These are phyloP conservation scores for Sturnus vulgaris DNA, from an alignment of 2,113 vertebrate species.

Conservation along the genomic window DNA sequence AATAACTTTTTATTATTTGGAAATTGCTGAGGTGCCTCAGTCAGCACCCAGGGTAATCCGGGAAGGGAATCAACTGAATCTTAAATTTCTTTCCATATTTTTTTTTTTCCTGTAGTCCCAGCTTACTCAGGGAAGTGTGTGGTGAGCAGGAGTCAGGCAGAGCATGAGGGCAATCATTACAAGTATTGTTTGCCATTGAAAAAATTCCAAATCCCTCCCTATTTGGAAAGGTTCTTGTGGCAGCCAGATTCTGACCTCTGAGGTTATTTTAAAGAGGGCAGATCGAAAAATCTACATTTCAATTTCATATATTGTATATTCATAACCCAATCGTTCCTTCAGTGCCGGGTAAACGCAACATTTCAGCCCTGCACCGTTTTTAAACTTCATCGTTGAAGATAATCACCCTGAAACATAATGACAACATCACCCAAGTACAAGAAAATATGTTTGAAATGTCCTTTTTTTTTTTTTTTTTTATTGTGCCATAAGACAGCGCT, in stretches of 20 bases:
- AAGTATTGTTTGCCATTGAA: neutral
- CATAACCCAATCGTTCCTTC: neutral
- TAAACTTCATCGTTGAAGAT: conserved; percentile 19
- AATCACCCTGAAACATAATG: conserved; percentile 52
- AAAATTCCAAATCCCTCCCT: neutral
- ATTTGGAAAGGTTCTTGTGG: neutral
- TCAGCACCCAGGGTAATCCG: neutral
- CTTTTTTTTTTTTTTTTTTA: neutral
- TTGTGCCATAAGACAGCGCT: conserved; percentile 36
- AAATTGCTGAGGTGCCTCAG: neutral
- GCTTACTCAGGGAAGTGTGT: neutral
- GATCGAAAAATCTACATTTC: neutral
- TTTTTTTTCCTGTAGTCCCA: neutral
- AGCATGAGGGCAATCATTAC: neutral
- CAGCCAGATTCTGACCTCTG: neutral
- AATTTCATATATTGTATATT: neutral
- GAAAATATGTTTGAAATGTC: conserved; percentile 54
- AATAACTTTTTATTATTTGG: neutral
- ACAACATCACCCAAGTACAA: conserved; percentile 1
- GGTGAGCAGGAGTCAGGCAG: neutral
- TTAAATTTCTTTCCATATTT: neutral
- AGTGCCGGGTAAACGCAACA: neutral
- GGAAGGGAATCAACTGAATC: neutral
- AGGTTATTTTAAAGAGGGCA: neutral
- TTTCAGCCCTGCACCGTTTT: conserved; percentile 13